phyloP scores from a whole-genome alignment of 2,888 invertebrate species.

The Nudaria mundana region DNA sequence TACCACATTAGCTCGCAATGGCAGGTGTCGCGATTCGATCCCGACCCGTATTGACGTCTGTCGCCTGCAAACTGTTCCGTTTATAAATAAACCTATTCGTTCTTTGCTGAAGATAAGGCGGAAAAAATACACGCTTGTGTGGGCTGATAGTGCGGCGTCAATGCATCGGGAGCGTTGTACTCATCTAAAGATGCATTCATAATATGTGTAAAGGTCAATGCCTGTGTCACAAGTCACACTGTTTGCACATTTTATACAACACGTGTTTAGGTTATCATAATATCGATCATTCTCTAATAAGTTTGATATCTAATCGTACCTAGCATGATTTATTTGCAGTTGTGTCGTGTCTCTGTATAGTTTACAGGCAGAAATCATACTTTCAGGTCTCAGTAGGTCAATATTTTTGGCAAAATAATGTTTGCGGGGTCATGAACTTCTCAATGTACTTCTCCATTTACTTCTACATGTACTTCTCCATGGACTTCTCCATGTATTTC shows the following conservation, averaged over 20 bases:
- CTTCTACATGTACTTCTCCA: too few species aligned
- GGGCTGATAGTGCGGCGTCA: constrained; percentile 63
- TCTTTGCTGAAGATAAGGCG: constrained; percentile 54
- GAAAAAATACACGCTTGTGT: constrained; percentile 64
- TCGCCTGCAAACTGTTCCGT: constrained; percentile 32
- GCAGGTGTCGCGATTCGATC: constrained; percentile 21
- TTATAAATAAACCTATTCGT: constrained; percentile 40
- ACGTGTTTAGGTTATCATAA: constrained; percentile 56
- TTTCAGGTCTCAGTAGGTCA: too few species aligned
- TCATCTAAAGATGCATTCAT: constrained; percentile 68
- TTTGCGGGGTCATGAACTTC: too few species aligned
- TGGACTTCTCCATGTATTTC: too few species aligned
- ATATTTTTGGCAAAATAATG: too few species aligned
- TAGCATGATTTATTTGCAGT: too few species aligned
- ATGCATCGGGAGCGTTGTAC: constrained; percentile 68
- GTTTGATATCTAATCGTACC: too few species aligned
- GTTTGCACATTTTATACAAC: constrained; percentile 67
- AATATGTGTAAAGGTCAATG: constrained; percentile 72
- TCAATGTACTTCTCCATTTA: too few species aligned
- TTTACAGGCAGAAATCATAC: too few species aligned
- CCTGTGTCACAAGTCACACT: constrained; percentile 45
- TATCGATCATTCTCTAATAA: constrained; percentile 48
- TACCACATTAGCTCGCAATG: constrained; percentile 24
- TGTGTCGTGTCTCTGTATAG: too few species aligned
- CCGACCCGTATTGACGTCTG: constrained; percentile 18